phyloP scores from a whole-genome alignment of 2,113 vertebrate species.

The Pipa parva region DNA sequence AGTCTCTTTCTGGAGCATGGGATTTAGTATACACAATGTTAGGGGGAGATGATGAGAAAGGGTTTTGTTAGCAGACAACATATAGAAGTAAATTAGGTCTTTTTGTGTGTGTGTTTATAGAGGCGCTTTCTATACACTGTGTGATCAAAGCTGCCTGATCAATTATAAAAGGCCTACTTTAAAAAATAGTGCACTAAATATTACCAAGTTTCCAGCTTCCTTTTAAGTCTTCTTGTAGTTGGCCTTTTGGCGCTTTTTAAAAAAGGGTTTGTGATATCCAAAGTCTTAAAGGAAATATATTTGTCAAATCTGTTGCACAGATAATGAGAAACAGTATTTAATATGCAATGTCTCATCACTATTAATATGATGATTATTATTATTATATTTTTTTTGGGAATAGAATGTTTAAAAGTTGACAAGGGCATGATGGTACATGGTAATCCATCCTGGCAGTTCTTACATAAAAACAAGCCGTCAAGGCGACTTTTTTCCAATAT shows the following conservation, averaged over 20 bases:
- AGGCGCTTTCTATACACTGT: neutral
- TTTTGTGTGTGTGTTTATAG: neutral
- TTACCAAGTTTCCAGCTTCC: neutral
- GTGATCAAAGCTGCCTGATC: neutral
- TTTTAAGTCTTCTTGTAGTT: constrained; percentile 10
- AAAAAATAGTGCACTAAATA: constrained; percentile 53
- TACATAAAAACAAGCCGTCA: constrained; percentile 93
- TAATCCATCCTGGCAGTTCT: constrained; percentile 82
- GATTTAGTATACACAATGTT: constrained; percentile 3
- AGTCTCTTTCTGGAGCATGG: neutral
- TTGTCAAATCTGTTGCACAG: constrained; percentile 40
- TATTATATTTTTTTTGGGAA: constrained; percentile 56
- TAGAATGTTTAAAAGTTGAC: constrained; percentile 77
- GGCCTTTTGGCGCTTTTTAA: too few relatives aligned
- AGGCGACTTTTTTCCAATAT: constrained; percentile 91
- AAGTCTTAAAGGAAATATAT: constrained; percentile 42
- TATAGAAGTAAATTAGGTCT: neutral
- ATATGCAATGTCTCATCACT: constrained; percentile 49
- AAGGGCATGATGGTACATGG: constrained; percentile 78
- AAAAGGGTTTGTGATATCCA: constrained; percentile 61
- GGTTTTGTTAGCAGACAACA: neutral
- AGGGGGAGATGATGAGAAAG: neutral
- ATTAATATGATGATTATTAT: neutral
- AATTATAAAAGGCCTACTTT: too few relatives aligned
- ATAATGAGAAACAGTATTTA: constrained; percentile 65